Conservation (phyloP, 2,113 vertebrate species). For the Pomatorhinus ruficollis region DNA sequence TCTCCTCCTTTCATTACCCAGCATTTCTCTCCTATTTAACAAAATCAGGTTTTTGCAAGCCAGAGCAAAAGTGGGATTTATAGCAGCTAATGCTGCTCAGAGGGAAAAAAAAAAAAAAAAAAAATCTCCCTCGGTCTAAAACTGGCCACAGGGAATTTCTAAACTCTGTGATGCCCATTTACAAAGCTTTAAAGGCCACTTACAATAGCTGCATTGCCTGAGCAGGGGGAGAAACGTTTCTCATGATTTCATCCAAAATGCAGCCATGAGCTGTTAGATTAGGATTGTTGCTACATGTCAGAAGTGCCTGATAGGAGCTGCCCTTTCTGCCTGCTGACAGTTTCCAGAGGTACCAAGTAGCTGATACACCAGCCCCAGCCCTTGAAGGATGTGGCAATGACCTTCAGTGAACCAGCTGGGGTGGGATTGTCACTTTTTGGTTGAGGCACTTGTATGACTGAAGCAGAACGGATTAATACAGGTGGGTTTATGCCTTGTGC, state of each 20-base stretch:
- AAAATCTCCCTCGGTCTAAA: background rate
- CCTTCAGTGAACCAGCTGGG: background rate
- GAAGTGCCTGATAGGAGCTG: background rate
- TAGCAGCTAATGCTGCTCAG: background rate
- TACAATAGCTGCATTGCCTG: background rate
- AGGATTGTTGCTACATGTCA: background rate
- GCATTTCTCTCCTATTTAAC: background rate
- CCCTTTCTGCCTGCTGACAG: background rate
- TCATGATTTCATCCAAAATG: background rate
- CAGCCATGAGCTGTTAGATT: rapidly evolving
- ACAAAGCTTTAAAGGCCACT: background rate
- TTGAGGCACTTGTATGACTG: background rate
- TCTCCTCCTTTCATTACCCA: background rate
- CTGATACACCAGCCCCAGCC: background rate
- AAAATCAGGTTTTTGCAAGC: background rate
- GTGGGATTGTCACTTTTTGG: background rate
- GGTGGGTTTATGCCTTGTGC: background rate
- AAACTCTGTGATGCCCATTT: background rate
- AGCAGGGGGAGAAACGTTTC: background rate
- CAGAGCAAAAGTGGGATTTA: background rate
- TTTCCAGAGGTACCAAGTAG: background rate
- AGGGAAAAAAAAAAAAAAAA: background rate
- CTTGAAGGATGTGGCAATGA: background rate
- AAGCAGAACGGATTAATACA: rapidly evolving
- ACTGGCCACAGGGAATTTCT: background rate